Evolutionary conservation across 2,888 invertebrate genomes (phyloP), one percentile per base, ranked within the genome.

Genomic region (Branchellion lobata): DNA sequence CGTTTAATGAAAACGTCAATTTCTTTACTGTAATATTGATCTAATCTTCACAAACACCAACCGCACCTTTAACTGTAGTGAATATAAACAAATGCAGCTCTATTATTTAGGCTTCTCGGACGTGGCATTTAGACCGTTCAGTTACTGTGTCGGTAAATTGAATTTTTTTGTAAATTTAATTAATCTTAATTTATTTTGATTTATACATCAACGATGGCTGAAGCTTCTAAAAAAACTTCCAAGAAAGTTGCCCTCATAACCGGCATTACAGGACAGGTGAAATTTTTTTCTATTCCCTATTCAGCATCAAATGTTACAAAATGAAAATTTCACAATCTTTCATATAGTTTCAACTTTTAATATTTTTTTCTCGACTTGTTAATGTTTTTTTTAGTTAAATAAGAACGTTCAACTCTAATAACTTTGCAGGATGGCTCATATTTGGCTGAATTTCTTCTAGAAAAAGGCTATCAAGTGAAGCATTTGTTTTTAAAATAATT

Each of bases 201-300:
- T 57, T 57, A n/a, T 14, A 57, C 24, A 57, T 57, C 5, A 57
- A 57, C n/a, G n/a, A 57, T 57, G 61, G 47, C 36, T 27, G 36
- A 74, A 36, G 1, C 36, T 18, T 8, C n/a, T 57, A 3, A 24
- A 57, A 57, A 57, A 24, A 57, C 8, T 65, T 24, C 24, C 40
- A 71, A 85, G n/a, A 89, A 88, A 84, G 91, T 96, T 74, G 97
- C 98, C 18, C 89, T 98, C 80, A 93, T 98, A 85, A 97, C 97
- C 81, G 98, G 98, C 83, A 96, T 98, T 81, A 96, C 95, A 61
- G 98, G 98, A 51, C 98, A 98, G 92, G 97, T 96, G 90, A 87
- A 87, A 85, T 73, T 24, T 77, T n/a, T 71, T 29, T 40, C 34
- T 21, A 11, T 24, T 33, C 29, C n/a, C 40, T 24, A 47, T 77